A percentile compares a stretch with the other conserved stretches of the same genome.
phyloP scores from a whole-genome alignment of 2,113 vertebrate genomes.

The Conger conger region DNA sequence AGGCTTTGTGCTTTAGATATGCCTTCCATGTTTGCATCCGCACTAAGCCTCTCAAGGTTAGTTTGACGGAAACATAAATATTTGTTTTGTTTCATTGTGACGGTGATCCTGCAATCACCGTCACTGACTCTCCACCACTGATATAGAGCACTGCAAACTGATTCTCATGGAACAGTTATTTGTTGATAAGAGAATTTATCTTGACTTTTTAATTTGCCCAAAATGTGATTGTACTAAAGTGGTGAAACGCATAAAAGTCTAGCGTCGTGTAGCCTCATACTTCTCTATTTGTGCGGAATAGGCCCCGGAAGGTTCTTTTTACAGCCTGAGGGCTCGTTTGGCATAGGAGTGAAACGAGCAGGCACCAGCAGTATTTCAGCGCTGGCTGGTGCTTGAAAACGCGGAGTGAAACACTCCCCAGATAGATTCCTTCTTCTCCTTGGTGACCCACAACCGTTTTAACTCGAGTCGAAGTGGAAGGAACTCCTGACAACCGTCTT shows the following conservation, averaged over 20 bases:
- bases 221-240: not conserved
- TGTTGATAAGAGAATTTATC: not conserved
- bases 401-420: not conserved
- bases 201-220: not conserved
- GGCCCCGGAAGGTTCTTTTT: not conserved
- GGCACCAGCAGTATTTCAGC: not conserved
- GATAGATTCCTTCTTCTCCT: not conserved
- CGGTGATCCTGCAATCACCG: not conserved
- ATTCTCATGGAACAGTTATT: not conserved
- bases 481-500: not conserved
- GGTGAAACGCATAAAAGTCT: not conserved
- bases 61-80: constrained; percentile 6
- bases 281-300: not conserved
- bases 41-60: not conserved
- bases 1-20: not conserved
- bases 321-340: not conserved
- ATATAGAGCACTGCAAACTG: no score
- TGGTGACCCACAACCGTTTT: not conserved
- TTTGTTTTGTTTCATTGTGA: not conserved
- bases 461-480: not conserved
- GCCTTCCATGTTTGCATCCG: not conserved
- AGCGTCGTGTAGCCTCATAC: not conserved
- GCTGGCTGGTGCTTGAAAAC: not conserved
- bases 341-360: not conserved
- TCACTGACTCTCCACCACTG: not conserved